phyloP scores from a whole-genome alignment of 2,113 vertebrate species.

The Uropsilus gracilis region DNA sequence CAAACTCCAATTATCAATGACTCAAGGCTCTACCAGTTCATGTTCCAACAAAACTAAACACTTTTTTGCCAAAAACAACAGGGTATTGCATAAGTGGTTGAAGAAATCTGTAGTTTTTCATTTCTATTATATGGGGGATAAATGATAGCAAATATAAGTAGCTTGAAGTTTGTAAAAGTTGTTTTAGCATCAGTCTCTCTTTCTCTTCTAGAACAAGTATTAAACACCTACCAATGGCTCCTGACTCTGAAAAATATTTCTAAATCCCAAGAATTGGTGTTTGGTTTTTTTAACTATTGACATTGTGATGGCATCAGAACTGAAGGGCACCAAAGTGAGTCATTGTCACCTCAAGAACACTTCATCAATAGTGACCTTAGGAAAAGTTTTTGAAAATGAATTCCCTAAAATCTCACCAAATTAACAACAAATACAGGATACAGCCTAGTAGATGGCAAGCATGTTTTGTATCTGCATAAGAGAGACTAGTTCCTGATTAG shows the following conservation, averaged over 20 bases:
- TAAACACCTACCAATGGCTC: neutral
- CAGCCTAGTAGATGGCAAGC: neutral
- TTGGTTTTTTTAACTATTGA: slow-evolving; percentile 29
- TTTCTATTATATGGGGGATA: neutral
- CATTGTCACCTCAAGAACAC: neutral
- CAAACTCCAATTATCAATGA: slow-evolving; percentile 54
- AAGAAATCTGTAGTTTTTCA: slow-evolving; percentile 27
- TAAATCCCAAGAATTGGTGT: slow-evolving; percentile 21
- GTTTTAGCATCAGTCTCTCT: neutral
- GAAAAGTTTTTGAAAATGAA: neutral
- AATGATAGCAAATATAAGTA: slow-evolving; percentile 26
- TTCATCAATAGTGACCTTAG: neutral
- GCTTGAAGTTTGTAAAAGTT: slow-evolving; percentile 17
- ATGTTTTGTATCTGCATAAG: neutral
- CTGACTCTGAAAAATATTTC: neutral
- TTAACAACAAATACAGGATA: neutral
- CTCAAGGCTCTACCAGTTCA: slow-evolving; percentile 44
- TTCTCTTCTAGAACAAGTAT: neutral
- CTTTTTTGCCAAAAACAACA: slow-evolving; percentile 32
- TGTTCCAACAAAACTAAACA: slow-evolving; percentile 47
- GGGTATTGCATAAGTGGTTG: slow-evolving; percentile 39
- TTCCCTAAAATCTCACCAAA: neutral
- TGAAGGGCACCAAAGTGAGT: neutral
- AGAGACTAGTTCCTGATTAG: neutral
- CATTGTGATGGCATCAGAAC: neutral